Evolutionary conservation across 2,888 invertebrate genomes (phyloP).

Genomic region (Stomorhina lunata): DNA sequence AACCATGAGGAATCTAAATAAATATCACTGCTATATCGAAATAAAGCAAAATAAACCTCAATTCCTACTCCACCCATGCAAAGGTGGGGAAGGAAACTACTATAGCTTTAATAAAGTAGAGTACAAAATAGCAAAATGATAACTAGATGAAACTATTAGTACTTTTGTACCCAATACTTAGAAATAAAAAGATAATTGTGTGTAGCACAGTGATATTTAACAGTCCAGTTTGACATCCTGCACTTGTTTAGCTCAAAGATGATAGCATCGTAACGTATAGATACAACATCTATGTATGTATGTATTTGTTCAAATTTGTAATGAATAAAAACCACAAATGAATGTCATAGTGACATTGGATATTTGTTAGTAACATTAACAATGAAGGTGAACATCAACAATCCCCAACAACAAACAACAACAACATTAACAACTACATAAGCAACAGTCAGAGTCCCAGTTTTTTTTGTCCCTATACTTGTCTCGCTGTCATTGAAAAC

Average conservation of each 20-base stretch:
- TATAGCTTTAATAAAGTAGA: too few relatives aligned
- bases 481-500: background rate
- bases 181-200: too few relatives aligned
- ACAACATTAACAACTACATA: background rate
- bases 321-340: conserved; percentile 25
- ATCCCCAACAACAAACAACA: background rate
- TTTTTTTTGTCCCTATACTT: background rate
- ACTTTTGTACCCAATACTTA: too few relatives aligned
- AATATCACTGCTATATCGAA: too few relatives aligned
- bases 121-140: too few relatives aligned
- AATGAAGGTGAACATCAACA: background rate
- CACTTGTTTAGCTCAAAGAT: background rate
- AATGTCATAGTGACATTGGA: conserved; percentile 23
- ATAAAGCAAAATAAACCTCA: too few relatives aligned
- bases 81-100: too few relatives aligned
- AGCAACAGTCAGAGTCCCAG: background rate
- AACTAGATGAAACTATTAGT: too few relatives aligned
- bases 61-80: too few relatives aligned
- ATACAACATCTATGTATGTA: background rate
- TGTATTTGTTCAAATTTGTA: background rate
- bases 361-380: background rate
- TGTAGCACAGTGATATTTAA: too few relatives aligned
- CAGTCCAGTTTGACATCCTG: background rate
- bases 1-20: too few relatives aligned
- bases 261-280: background rate